Evolutionary conservation across 2,113 vertebrate species (phyloP).

Genomic region (Carettochelys insculpta): DNA sequence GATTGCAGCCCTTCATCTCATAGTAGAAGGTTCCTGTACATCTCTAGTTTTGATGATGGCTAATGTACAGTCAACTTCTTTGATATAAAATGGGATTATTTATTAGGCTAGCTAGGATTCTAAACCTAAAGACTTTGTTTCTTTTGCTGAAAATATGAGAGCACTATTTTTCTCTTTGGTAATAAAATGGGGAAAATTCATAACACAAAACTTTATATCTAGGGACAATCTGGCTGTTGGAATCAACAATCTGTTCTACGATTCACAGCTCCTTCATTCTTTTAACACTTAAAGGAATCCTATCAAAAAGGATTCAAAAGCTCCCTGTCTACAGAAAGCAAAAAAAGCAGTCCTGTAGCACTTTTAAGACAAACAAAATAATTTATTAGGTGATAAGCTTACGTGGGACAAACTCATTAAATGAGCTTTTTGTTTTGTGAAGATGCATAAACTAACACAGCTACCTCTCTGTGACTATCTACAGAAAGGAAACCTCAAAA

Average conservation of each 20-base stretch:
- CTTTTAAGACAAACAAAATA: no score
- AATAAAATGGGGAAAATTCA: slow-evolving; percentile 35
- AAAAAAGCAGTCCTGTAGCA: no score
- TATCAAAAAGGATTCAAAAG: no score
- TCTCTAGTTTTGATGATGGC: background rate
- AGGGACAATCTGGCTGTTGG: slow-evolving; percentile 69
- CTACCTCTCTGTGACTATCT: no score
- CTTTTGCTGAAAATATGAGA: background rate
- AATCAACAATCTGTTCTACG: slow-evolving; percentile 55
- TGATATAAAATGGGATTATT: accelerated
- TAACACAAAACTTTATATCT: slow-evolving; percentile 55
- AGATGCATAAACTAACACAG: no score
- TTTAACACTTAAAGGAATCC: slow-evolving; percentile 18
- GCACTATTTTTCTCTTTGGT: slow-evolving; percentile 25
- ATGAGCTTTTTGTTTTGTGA: no score
- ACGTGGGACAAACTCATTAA: no score
- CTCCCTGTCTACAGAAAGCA: no score
- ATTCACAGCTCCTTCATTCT: background rate
- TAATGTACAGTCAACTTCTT: background rate
- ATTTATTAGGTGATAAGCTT: no score
- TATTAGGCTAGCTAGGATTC: accelerated
- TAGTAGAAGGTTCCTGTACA: background rate
- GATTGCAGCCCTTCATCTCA: background rate
- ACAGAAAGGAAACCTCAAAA: slow-evolving; percentile 26
- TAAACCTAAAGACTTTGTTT: background rate